Base-by-base conservation (phyloP, 2,797 vertebrate species). In the Eulemur mongoz region DNA sequence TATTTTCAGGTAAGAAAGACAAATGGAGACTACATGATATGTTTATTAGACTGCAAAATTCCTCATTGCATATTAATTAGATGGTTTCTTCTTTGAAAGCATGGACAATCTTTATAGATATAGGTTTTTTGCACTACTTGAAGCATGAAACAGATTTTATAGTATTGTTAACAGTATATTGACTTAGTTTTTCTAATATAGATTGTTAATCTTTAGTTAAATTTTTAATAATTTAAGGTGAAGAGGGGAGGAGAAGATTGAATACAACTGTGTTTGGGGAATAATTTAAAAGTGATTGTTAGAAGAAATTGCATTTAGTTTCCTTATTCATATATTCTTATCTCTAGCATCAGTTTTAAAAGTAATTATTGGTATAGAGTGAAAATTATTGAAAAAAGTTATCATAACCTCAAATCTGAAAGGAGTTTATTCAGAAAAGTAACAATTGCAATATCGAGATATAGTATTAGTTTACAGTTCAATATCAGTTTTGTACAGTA, bases 201-300 rank as follows among this genome's bases (percentile, higher is more conserved):
- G 12, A 70, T 25, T 54, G 20, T 82, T 80, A 92, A 57, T 93
- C 59, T 79, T 92, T 84, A 84, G 30, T 92, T 84, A 84, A 25
- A 84, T 67, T 82, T 79, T 91, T n/a, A 87, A 32, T 89, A 65
- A 88, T 89, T 91, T 84, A 59, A 92, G 38, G 15, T 63, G 27
- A 88, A 67, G 72, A 43, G 18, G 1, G 40, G 0, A 65, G 3
- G 45, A 67, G 30, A 72, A 80, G 67, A 80, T 75, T 80, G 88
- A 2, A 1, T 78, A 78, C 22, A 65, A 4, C 20, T 40, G 22
- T 63, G 30, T 94, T 88, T 88, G 45, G 48, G 14, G 45, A 79
- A 65, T 85, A 73, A 75, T 86, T 93, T 90, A 14, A 80, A 80
- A 90, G 73, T 80, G 18, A 59, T 79, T 72, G n/a, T 9, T 79